Base-by-base conservation (phyloP, 2,113 vertebrate species). In the Hystrix cristata region DNA sequence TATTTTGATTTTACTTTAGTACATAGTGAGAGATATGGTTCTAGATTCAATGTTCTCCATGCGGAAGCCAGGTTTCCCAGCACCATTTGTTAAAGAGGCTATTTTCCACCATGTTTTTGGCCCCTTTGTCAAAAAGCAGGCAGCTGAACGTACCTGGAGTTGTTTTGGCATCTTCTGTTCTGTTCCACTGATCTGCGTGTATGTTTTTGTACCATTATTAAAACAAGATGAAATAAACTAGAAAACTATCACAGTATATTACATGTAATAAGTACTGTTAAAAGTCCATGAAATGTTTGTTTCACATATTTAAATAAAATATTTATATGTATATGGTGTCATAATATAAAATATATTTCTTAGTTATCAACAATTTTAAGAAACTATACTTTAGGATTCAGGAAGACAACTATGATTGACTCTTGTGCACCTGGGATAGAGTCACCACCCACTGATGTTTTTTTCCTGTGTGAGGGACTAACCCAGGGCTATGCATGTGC, bases 341-440 rank as follows among this genome's bases (percentile, higher is more conserved):
- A 23, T 91, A 14, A 94, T 79, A 69, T 95, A 79, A 91, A 82
- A 94, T 96, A 3, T 51, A n/a, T 92, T 65, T 88, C 46, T 96
- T 87, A 79, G 34, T 72, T 94, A 34, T 18, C 78, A 62, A 64
- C 51, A 93, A 84, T 48, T 93, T 72, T 0, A 7, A 89, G 65
- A 93, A 95, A 86, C 23, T 34, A 5, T 60, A 65, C 43, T 85
- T 3, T 82, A 69, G 16, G 60, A 83, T 87, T 92, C 38, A 53
- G 46, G 79, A 86, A 29, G 34, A 74, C 15, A 55, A 48, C 53
- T 81, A 1, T 93, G 55, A 93, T 84, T 86, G 94, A 81, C 80
- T 94, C 79, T 94, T 91, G 1, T 69, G 21, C 3, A 71, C 51
- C 13, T 96, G 29, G 34, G 59, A 38, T 67, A 84, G 65, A 96